Conservation (phyloP, 2,888 invertebrate genomes). For the Pecten maximus region DNA sequence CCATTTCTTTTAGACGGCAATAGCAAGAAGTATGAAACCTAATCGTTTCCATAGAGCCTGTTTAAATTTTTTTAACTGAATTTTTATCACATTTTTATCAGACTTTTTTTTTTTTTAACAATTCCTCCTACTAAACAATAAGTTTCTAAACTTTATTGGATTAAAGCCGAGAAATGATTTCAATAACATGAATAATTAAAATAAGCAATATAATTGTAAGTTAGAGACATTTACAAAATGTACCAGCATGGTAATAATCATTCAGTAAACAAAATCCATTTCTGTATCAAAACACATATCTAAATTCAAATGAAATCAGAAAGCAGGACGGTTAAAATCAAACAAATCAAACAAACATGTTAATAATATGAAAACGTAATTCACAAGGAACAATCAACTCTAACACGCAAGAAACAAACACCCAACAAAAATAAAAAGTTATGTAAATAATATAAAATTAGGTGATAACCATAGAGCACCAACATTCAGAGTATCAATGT, state of each 20-base stretch:
- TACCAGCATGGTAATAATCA: slow-evolving; percentile 22
- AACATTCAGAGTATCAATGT: not conserved
- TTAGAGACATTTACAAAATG: too few species aligned
- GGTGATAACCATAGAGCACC: not conserved
- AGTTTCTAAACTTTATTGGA: too few species aligned
- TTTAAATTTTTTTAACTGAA: too few species aligned
- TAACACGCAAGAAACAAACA: not conserved
- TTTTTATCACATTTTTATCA: too few species aligned
- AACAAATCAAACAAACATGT: not conserved
- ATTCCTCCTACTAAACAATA: too few species aligned
- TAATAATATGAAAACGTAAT: not conserved
- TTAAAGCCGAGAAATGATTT: too few species aligned
- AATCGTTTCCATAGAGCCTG: too few species aligned
- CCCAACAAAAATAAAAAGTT: not conserved
- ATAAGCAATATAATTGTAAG: not conserved
- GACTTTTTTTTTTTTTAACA: too few species aligned
- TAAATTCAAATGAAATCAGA: not conserved
- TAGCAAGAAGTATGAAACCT: not conserved
- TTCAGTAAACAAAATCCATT: not conserved
- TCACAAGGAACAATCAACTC: not conserved
- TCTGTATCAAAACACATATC: not conserved
- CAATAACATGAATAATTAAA: too few species aligned
- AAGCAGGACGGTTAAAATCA: not conserved
- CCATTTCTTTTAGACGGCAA: too few species aligned
- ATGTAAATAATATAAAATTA: not conserved